phyloP scores from a whole-genome alignment of 1,140 invertebrate genomes.

The Conus betulinus region DNA sequence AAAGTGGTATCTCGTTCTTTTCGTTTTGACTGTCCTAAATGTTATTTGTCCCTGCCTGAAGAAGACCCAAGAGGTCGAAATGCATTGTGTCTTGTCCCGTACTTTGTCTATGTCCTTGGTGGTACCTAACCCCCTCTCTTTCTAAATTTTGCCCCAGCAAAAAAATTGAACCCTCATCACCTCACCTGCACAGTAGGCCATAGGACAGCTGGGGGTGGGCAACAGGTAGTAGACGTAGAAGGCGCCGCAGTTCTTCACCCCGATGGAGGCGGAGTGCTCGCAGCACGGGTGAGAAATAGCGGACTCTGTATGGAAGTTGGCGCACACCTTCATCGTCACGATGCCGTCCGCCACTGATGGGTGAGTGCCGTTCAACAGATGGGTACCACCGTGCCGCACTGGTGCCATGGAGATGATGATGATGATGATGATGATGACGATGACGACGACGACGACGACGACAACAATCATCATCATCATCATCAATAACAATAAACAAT shows the following conservation, averaged over 20 bases:
- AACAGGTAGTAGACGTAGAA: conserved; percentile 36
- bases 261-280: neutral
- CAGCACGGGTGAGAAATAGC: neutral
- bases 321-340: conserved; percentile 5
- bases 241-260: conserved; percentile 33
- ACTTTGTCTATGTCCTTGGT: too few relatives aligned
- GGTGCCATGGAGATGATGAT: neutral
- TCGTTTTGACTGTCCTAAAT: too few relatives aligned
- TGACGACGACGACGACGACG: too few relatives aligned
- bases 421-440: too few relatives aligned
- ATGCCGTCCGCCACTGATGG: conserved; percentile 27
- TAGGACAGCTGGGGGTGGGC: conserved; percentile 8
- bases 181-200: conserved; percentile 32
- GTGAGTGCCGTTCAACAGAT: conserved; percentile 34
- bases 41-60: too few relatives aligned
- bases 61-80: too few relatives aligned
- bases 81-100: too few relatives aligned
- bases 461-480: too few relatives aligned
- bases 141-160: neutral
- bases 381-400: conserved; percentile 31
- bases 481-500: too few relatives aligned
- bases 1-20: too few relatives aligned
- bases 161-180: neutral
- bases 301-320: neutral
- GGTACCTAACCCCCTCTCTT: too few relatives aligned